A percentile compares a stretch with the other conserved stretches of the same genome.
Conservation (phyloP, 2,113 vertebrate genomes). For the Coreoperca whiteheadi region DNA sequence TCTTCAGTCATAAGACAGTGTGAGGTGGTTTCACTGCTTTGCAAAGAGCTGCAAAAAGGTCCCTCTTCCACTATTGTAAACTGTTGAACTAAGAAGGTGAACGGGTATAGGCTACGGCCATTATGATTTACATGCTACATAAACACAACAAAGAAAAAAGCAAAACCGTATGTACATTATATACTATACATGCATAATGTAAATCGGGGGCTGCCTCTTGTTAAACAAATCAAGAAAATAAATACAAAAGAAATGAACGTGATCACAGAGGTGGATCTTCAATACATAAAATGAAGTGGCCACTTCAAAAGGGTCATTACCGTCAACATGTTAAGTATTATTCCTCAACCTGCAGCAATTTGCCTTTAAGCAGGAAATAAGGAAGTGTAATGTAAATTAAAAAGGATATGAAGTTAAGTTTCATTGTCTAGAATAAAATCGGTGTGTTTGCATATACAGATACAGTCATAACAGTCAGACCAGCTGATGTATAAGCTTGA, state of each 20-base stretch:
- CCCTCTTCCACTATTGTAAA: conserved; percentile 48
- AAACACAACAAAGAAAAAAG: conserved; percentile 58
- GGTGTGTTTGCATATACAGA: conserved; percentile 60
- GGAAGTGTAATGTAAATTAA: not conserved
- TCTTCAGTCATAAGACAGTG: conserved; percentile 30
- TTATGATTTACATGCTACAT: conserved; percentile 73
- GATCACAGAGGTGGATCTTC: conserved; percentile 61
- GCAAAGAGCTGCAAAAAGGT: conserved; percentile 22
- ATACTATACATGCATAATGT: conserved; percentile 82
- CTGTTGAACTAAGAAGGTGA: conserved; percentile 55
- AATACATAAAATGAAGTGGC: conserved; percentile 47
- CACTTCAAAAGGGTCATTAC: conserved; percentile 15
- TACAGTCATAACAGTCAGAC: conserved; percentile 74
- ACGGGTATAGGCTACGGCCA: conserved; percentile 67
- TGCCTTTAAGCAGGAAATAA: conserved; percentile 21
- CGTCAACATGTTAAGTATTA: not conserved
- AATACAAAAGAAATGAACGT: conserved; percentile 72
- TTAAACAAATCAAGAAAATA: conserved; percentile 73
- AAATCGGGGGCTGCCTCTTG: conserved; percentile 57
- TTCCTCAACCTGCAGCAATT: conserved; percentile 1
- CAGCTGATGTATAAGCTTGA: conserved; percentile 79
- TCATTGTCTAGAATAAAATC: conserved; percentile 22
- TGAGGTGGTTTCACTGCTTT: conserved; percentile 40
- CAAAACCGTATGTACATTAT: conserved; percentile 77
- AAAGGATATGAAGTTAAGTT: not conserved